Evolutionary conservation across 2,888 invertebrate species (phyloP).

Genomic region (Microplitis deprimator): DNA sequence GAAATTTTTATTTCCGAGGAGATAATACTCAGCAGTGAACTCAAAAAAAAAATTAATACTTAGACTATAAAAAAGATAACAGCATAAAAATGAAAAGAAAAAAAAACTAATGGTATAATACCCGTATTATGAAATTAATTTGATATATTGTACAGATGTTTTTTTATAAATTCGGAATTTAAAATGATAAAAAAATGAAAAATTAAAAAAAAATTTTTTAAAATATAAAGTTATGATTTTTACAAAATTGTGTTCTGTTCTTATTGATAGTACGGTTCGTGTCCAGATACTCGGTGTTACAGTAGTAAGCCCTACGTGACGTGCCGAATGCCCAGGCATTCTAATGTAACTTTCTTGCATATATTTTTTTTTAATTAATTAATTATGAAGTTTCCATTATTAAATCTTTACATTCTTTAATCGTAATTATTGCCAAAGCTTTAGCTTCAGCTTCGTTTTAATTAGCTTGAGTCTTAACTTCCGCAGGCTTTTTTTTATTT

Average conservation of each 20-base stretch:
- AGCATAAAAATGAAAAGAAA: slow-evolving; percentile 48
- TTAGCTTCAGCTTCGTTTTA: slow-evolving; percentile 35
- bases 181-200: slow-evolving; percentile 43
- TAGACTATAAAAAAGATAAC: slow-evolving; percentile 33
- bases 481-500: slow-evolving; percentile 41
- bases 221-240: slow-evolving; percentile 69
- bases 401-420: slow-evolving; percentile 30
- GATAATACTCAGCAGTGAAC: slow-evolving; percentile 33
- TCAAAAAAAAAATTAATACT: slow-evolving; percentile 34
- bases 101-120: slow-evolving; percentile 39
- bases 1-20: slow-evolving; percentile 34
- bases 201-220: slow-evolving; percentile 40
- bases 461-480: slow-evolving; percentile 28
- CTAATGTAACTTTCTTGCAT: slow-evolving; percentile 54
- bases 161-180: slow-evolving; percentile 61
- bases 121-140: slow-evolving; percentile 39
- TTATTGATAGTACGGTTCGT: slow-evolving; percentile 44
- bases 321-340: slow-evolving; percentile 59
- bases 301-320: slow-evolving; percentile 52
- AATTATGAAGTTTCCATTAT: slow-evolving; percentile 42
- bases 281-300: slow-evolving; percentile 59
- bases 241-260: slow-evolving; percentile 55
- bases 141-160: slow-evolving; percentile 66
- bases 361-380: slow-evolving; percentile 47
- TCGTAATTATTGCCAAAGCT: slow-evolving; percentile 48